These are phyloP conservation scores for Gobionotothen gibberifrons DNA, from an alignment of 2,797 vertebrate species.

Conservation along the genomic window DNA sequence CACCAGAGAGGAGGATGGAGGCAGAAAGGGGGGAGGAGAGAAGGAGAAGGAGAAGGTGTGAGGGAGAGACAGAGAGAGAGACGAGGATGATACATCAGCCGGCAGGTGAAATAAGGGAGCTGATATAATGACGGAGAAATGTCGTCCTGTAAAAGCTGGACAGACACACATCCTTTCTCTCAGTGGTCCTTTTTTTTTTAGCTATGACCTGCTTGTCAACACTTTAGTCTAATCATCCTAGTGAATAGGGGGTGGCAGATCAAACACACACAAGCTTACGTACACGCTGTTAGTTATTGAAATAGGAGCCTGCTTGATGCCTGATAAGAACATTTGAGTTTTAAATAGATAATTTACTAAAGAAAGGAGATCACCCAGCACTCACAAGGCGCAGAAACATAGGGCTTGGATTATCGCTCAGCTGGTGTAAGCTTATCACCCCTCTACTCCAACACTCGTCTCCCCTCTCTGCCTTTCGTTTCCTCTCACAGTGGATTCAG, in stretches of 20 bases:
- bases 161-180: constrained; percentile 5
- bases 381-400: constrained; percentile 55
- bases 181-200: constrained; percentile 41
- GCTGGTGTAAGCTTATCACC: constrained; percentile 56
- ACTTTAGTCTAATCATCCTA: constrained; percentile 61
- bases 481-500: constrained; percentile 6
- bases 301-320: constrained; percentile 69
- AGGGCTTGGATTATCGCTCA: constrained; percentile 63
- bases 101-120: constrained; percentile 32
- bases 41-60: background rate
- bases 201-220: constrained; percentile 67
- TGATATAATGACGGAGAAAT: constrained; percentile 24
- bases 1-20: constrained; percentile 57
- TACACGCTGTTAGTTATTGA: constrained; percentile 60
- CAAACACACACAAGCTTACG: constrained; percentile 52
- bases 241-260: constrained; percentile 56
- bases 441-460: constrained; percentile 32
- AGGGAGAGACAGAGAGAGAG: constrained; percentile 25
- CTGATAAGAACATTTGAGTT: constrained; percentile 71
- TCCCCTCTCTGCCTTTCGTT: constrained; percentile 31
- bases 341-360: constrained; percentile 68
- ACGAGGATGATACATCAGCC: constrained; percentile 40
- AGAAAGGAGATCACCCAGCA: constrained; percentile 53
- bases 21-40: constrained; percentile 17
- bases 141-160: constrained; percentile 16